Evolutionary conservation across 2,888 invertebrate genomes (phyloP).

Genomic region (Drosophila melanosoma): DNA sequence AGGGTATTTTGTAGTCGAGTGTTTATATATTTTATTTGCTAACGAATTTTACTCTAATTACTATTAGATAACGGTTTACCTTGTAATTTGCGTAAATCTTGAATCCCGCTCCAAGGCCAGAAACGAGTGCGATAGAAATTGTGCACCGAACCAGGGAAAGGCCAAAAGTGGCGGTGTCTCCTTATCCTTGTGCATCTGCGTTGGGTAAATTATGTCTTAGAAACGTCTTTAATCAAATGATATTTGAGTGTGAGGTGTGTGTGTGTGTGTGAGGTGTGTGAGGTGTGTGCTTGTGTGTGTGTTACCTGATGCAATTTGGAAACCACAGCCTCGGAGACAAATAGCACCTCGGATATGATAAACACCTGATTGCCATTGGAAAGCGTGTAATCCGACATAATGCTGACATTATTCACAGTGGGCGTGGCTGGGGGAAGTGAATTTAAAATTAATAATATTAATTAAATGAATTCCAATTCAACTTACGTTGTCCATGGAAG

Average conservation of each 20-base stretch:
- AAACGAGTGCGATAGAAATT: conserved; percentile 88
- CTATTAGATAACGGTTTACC: conserved; percentile 63
- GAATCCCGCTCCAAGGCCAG: conserved; percentile 87
- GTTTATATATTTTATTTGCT: not conserved
- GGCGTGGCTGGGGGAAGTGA: conserved; percentile 84
- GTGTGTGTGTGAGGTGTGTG: conserved; percentile 4
- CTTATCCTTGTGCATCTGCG: conserved; percentile 87
- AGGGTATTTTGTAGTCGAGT: not conserved
- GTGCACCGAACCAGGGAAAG: conserved; percentile 88
- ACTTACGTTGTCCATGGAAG: conserved; percentile 87
- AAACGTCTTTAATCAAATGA: conserved; percentile 35
- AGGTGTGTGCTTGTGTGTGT: not conserved
- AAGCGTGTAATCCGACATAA: conserved; percentile 88
- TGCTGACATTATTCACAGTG: conserved; percentile 87
- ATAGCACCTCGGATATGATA: conserved; percentile 87
- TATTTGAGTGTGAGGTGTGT: not conserved
- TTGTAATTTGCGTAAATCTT: conserved; percentile 87
- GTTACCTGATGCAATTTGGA: conserved; percentile 87
- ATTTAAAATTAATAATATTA: conserved; percentile 29
- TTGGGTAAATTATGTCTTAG: conserved; percentile 16
- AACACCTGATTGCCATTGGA: conserved; percentile 88
- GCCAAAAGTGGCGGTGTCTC: conserved; percentile 88
- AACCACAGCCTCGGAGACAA: conserved; percentile 88
- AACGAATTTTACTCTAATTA: not conserved
- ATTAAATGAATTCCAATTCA: not conserved